phyloP scores from a whole-genome alignment of 2,888 invertebrate species.

The Lithophane semibrunnea region DNA sequence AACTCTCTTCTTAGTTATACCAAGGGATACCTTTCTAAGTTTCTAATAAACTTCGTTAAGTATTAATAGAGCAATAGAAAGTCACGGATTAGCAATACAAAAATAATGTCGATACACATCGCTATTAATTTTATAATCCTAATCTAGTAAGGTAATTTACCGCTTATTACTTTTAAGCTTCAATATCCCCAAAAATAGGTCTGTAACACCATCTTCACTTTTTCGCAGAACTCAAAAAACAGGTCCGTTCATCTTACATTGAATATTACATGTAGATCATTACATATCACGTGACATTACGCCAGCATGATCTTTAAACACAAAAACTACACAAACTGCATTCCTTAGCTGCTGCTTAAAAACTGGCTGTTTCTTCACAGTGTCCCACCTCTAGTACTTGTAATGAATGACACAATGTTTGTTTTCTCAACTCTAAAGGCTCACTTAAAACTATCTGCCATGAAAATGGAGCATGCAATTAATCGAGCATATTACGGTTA shows the following conservation, averaged over 20 bases:
- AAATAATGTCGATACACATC: not conserved
- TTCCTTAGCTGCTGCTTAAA: conserved; percentile 47
- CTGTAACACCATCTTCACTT: conserved; percentile 21
- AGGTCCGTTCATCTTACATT: conserved; percentile 30
- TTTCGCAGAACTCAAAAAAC: conserved; percentile 35
- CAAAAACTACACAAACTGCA: conserved; percentile 53
- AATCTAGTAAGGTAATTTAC: conserved; percentile 27
- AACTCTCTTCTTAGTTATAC: conserved; percentile 25
- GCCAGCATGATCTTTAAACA: conserved; percentile 39
- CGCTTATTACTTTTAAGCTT: conserved; percentile 14
- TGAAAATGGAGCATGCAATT: conserved; percentile 82
- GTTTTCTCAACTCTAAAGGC: conserved; percentile 71
- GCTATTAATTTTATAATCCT: conserved; percentile 19
- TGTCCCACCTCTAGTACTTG: conserved; percentile 67
- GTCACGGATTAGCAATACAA: conserved; percentile 35
- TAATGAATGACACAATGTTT: conserved; percentile 70
- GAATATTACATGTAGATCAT: conserved; percentile 45
- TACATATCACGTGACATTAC: conserved; percentile 40
- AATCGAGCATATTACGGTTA: conserved; percentile 82
- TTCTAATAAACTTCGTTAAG: conserved; percentile 26
- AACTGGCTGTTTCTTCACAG: conserved; percentile 66
- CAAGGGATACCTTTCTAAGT: conserved; percentile 23
- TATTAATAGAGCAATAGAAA: conserved; percentile 33
- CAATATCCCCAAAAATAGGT: conserved; percentile 15
- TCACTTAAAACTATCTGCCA: conserved; percentile 75